These are phyloP conservation scores for Bombus confusus DNA, from an alignment of 1,140 invertebrate species.

Conservation along the genomic window DNA sequence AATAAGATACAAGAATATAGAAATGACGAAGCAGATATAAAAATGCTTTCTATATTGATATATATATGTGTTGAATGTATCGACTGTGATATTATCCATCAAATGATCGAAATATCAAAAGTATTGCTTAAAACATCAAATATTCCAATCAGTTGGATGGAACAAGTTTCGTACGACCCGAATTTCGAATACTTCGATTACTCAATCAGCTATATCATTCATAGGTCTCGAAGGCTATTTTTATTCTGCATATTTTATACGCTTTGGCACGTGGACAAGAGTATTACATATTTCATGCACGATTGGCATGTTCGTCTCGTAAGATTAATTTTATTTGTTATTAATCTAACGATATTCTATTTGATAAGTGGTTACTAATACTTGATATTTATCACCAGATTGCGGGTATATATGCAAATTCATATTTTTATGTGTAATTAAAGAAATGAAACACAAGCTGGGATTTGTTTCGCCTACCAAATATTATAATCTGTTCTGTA, in stretches of 20 bases:
- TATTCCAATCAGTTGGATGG: background rate
- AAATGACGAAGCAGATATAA: no score
- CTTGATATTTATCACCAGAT: background rate
- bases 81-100: background rate
- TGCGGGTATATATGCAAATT: no score
- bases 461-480: no score
- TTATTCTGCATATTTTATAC: constrained; percentile 7
- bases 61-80: no score
- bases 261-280: background rate
- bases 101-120: background rate
- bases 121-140: background rate
- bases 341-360: background rate
- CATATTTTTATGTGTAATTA: no score
- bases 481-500: no score
- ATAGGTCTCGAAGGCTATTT: constrained; percentile 5
- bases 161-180: background rate
- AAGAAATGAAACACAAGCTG: no score
- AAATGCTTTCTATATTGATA: no score
- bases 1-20: no score
- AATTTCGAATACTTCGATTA: constrained; percentile 10
- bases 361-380: background rate
- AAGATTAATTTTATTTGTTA: background rate
- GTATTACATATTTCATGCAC: background rate
- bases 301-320: background rate
- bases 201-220: background rate